A percentile compares a stretch with the other conserved stretches of the same genome.
These are phyloP conservation scores for Cheilinus undulatus DNA, from an alignment of 2,113 vertebrate species.

Conservation along the genomic window DNA sequence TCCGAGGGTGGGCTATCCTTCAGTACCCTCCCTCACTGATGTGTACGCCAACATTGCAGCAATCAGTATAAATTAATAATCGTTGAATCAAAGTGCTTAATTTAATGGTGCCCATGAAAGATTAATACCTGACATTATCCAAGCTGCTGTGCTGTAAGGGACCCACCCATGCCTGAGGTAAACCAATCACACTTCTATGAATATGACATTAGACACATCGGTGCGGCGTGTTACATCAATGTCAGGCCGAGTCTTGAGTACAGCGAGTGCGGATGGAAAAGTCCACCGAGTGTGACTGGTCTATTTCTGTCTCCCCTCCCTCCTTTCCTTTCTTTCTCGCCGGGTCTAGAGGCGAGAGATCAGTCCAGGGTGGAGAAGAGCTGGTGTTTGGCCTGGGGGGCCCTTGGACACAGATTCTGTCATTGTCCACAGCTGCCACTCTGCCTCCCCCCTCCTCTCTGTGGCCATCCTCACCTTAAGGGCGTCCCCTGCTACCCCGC, in stretches of 20 bases:
- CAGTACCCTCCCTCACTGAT: constrained; percentile 50
- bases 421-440: constrained; percentile 83
- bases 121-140: constrained; percentile 83
- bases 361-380: constrained; percentile 78
- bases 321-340: background rate
- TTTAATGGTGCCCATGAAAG: constrained; percentile 79
- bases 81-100: constrained; percentile 80
- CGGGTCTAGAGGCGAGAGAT: constrained; percentile 75
- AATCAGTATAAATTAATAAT: constrained; percentile 82
- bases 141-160: constrained; percentile 72
- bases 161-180: constrained; percentile 71
- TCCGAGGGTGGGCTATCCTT: constrained; percentile 58
- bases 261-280: constrained; percentile 60
- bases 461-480: constrained; percentile 76
- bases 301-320: constrained; percentile 70
- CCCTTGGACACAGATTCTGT: constrained; percentile 79
- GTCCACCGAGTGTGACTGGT: constrained; percentile 72
- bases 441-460: constrained; percentile 46
- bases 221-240: constrained; percentile 72
- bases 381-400: constrained; percentile 84
- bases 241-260: constrained; percentile 61
- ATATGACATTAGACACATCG: constrained; percentile 77
- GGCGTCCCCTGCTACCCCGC: constrained; percentile 74
- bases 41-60: constrained; percentile 70
- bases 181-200: constrained; percentile 77